Evolutionary conservation across 2,888 invertebrate genomes (phyloP).

Genomic region (Macropis europaea): DNA sequence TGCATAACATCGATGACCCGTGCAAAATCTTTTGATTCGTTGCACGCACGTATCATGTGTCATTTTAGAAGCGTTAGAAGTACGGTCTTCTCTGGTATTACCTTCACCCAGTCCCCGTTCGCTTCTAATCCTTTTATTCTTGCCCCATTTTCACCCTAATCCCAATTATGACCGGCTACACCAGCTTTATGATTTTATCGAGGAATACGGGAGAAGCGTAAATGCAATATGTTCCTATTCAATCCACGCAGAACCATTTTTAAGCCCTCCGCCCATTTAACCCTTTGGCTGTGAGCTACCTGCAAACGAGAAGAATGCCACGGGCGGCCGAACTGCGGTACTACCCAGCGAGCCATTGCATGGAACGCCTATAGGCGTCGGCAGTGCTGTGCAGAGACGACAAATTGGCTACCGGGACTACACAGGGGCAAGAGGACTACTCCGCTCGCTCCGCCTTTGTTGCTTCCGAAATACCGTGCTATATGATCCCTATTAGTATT

Average conservation of each 20-base stretch:
- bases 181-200: conserved; percentile 13
- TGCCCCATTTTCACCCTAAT: conserved; percentile 39
- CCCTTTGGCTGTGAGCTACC: too few species aligned
- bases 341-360: too few species aligned
- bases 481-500: too few species aligned
- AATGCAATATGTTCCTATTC: not conserved
- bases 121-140: conserved; percentile 47
- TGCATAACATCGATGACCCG: conserved; percentile 23
- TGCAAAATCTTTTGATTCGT: conserved; percentile 15
- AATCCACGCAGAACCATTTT: not conserved
- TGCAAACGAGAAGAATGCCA: too few species aligned
- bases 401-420: too few species aligned
- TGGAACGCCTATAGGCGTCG: too few species aligned
- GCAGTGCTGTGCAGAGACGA: too few species aligned
- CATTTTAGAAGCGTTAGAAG: conserved; percentile 61
- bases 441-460: too few species aligned
- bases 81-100: conserved; percentile 39
- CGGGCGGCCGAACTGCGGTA: too few species aligned
- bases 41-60: conserved; percentile 35
- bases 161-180: conserved; percentile 26
- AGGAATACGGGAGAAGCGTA: not conserved
- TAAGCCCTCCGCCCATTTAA: too few species aligned
- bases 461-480: too few species aligned
- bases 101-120: conserved; percentile 31
- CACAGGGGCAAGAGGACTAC: too few species aligned